Evolutionary conservation across 2,797 vertebrate species (phyloP), one percentile per base, ranked within the genome.

Genomic region (Semaprochilodus insignis): DNA sequence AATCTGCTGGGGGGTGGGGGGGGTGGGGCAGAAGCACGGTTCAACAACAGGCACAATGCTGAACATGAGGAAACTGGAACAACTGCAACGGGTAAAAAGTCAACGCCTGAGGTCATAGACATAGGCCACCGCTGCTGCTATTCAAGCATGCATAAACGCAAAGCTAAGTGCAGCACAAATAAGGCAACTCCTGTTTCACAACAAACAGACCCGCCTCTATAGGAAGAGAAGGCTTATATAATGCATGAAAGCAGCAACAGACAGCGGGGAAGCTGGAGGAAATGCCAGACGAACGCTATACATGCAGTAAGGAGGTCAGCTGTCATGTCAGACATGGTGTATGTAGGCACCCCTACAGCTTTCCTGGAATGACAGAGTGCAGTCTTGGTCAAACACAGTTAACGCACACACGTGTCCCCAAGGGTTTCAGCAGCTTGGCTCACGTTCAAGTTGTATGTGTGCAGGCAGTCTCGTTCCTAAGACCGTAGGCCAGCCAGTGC

Each of bases 381-480:
- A 14, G 48, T 23, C n/a, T 57, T 86, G 83, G 80, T 84, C 81
- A 82, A 78, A 81, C 40, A 63, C 65, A 78, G 74, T 81, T 85
- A 86, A 81, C 77, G 65, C 75, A 85, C 73, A 75, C 71, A 74
- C 44, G 17, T 54, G 25, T 74, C 82, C 77, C 74, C 16, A 25
- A 76, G 85, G 80, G 63, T 71, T 83, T 77, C 51, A 79, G 59
- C 62, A 81, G 80, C 81, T 83, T 85, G 85, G 59, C 71, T 73
- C 77, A 57, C 6, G 36, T 69, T 83, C 60, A 62, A 69, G 25
- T 63, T 69, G 78, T 73, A 69, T 75, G 52, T 19, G 54, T 78
- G 36, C 69, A 77, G 75, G 60, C 72, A 65, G 74, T 66, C 72
- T 80, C 76, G 62, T 73, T 82, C 81, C 27, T 57, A 67, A 63